Evolutionary conservation across 2,113 vertebrate species (phyloP).

Genomic region (Taxidea taxus): DNA sequence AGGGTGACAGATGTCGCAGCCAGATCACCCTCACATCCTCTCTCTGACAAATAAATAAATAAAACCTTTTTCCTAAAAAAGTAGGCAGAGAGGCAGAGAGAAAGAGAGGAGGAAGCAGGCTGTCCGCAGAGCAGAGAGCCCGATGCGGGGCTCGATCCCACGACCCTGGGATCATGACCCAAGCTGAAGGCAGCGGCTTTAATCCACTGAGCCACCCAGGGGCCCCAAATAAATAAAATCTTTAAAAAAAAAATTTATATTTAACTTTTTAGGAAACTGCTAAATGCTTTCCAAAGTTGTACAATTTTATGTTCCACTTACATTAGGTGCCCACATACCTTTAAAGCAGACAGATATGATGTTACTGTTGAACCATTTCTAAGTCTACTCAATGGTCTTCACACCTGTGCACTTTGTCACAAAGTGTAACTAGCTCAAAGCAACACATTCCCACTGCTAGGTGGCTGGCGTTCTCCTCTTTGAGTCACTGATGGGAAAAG

Average conservation of each 20-base stretch:
- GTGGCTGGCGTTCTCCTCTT: neutral
- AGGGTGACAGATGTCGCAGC: too few species aligned
- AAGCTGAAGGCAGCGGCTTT: too few species aligned
- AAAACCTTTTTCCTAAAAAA: too few species aligned
- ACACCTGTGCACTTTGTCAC: neutral
- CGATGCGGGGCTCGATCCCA: too few species aligned
- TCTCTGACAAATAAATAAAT: too few species aligned
- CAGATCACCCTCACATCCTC: too few species aligned
- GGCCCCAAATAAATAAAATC: too few species aligned
- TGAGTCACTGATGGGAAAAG: neutral
- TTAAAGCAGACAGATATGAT: neutral
- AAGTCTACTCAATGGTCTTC: neutral
- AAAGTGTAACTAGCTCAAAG: neutral
- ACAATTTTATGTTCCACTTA: neutral
- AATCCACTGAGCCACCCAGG: too few species aligned
- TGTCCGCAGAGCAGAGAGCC: too few species aligned
- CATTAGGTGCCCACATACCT: neutral
- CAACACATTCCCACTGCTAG: neutral
- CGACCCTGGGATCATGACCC: too few species aligned
- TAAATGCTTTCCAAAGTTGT: neutral
- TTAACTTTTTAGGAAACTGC: conserved; percentile 6
- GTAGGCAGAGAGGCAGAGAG: too few species aligned
- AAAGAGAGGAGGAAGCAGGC: too few species aligned
- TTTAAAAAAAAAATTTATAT: neutral
- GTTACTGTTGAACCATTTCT: neutral